Evolutionary conservation across 2,797 vertebrate species (phyloP).

Genomic region (Cuculus canorus): DNA sequence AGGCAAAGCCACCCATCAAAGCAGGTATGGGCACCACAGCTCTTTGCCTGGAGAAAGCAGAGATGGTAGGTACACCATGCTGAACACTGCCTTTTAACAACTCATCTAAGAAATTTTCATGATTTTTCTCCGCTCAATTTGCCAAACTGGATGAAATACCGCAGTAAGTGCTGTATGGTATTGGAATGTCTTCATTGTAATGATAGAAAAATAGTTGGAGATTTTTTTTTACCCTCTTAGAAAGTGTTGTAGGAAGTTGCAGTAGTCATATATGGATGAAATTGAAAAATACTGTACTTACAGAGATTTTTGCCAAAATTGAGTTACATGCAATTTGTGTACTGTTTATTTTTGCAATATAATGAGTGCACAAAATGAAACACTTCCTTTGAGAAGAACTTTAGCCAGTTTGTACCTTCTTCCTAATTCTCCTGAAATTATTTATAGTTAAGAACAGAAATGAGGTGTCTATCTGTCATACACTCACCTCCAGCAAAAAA

Average conservation of each 20-base stretch:
- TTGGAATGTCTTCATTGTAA: background rate
- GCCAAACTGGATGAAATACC: background rate
- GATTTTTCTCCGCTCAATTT: background rate
- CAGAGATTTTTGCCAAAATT: background rate
- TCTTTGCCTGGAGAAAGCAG: background rate
- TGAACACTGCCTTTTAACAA: background rate
- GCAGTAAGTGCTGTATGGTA: background rate
- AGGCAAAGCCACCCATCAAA: background rate
- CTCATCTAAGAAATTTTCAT: background rate
- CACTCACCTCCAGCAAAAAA: background rate
- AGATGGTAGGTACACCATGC: background rate
- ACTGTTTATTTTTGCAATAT: background rate
- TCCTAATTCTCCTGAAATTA: background rate
- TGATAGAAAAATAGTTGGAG: background rate
- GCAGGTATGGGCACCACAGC: background rate
- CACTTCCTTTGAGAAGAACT: background rate
- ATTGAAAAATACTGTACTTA: background rate
- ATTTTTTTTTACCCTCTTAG: background rate
- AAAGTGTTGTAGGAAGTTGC: background rate
- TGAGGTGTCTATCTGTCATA: background rate
- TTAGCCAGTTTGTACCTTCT: background rate
- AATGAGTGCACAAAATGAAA: background rate
- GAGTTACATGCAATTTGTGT: accelerated
- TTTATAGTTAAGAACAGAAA: background rate
- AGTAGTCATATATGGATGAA: background rate